Evolutionary conservation across 35 echinoderm and acorn worm species (phyloP).

Genomic region (Strongylocentrotus purpuratus): DNA sequence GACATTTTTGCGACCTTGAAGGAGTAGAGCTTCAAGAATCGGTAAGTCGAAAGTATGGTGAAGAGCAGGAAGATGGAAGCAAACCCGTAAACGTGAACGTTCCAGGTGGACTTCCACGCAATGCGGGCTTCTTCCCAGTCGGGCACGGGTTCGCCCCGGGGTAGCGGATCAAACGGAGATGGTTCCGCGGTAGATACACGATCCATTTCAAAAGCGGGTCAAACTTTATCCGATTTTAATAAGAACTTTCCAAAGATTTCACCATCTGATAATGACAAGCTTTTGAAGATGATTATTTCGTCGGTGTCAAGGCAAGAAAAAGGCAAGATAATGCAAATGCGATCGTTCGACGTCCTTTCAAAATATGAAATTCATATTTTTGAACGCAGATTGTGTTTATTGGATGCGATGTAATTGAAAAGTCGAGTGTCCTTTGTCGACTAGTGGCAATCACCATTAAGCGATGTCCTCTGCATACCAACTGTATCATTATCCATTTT

Average conservation of each 20-base stretch:
- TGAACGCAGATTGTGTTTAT: background rate
- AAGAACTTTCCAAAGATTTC: too few relatives aligned
- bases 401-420: background rate
- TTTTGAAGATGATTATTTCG: background rate
- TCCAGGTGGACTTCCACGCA: background rate
- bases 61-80: slow-evolving; percentile 18
- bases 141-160: slow-evolving; percentile 38
- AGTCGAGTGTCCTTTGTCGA: background rate
- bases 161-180: slow-evolving; percentile 3
- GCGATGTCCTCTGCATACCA: background rate
- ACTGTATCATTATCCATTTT: background rate
- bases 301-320: background rate
- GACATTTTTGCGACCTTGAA: slow-evolving; percentile 46
- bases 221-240: background rate
- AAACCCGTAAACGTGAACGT: slow-evolving; percentile 53
- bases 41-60: background rate
- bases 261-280: background rate
- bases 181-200: background rate
- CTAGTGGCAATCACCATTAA: background rate
- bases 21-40: slow-evolving; percentile 44
- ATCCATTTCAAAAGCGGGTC: background rate
- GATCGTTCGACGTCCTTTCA: background rate
- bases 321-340: background rate
- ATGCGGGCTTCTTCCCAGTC: slow-evolving; percentile 15
- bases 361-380: background rate